Evolutionary conservation across 2,888 invertebrate species (phyloP).

Genomic region (Teleiodes luculella): DNA sequence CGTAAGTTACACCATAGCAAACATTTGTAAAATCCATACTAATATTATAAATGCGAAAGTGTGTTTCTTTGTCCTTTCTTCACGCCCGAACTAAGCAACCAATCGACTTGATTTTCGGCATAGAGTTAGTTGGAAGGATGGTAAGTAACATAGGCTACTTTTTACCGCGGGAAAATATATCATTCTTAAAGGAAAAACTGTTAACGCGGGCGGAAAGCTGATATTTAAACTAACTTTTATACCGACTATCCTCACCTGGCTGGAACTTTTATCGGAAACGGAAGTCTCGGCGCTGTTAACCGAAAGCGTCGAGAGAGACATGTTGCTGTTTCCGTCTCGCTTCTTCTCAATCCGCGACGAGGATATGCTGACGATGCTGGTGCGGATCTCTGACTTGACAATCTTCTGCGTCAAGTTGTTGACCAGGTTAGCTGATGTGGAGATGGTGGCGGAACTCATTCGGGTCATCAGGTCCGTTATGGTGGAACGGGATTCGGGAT

Average conservation of each 20-base stretch:
- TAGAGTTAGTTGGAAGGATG: too few species aligned
- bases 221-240: too few species aligned
- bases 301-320: constrained; percentile 64
- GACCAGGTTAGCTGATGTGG: constrained; percentile 54
- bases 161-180: too few species aligned
- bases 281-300: constrained; percentile 69
- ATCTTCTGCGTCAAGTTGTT: constrained; percentile 58
- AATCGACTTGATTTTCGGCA: too few species aligned
- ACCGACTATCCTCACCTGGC: constrained; percentile 33
- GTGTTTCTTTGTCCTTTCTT: too few species aligned
- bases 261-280: constrained; percentile 67
- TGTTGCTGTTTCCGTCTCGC: constrained; percentile 52
- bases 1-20: too few species aligned
- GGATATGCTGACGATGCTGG: constrained; percentile 65
- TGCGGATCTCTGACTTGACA: constrained; percentile 63
- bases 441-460: constrained; percentile 65
- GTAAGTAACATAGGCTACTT: too few species aligned
- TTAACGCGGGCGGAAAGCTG: too few species aligned
- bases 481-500: constrained; percentile 51
- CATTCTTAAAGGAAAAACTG: too few species aligned
- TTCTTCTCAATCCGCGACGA: constrained; percentile 67
- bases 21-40: too few species aligned
- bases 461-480: constrained; percentile 66
- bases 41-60: too few species aligned
- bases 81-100: too few species aligned